These are phyloP conservation scores for Danio kyathit DNA, from an alignment of 2,797 vertebrate species.

Conservation along the genomic window DNA sequence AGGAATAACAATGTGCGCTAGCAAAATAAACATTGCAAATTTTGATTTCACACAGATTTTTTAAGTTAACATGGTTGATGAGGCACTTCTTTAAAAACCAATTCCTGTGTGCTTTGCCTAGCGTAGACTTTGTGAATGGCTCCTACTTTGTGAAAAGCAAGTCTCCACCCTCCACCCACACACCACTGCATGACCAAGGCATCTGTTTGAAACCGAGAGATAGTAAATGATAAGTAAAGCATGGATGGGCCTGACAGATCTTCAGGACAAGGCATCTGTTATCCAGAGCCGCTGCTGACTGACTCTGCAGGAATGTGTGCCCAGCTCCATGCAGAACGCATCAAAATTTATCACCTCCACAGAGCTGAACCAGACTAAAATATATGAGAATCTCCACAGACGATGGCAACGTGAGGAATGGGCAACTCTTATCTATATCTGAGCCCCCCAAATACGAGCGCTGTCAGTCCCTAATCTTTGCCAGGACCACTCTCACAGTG, in stretches of 20 bases:
- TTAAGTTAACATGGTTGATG: too few relatives aligned
- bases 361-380: neutral
- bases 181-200: neutral
- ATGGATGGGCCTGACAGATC: neutral
- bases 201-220: conserved; percentile 18
- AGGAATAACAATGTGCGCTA: too few relatives aligned
- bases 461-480: conserved; percentile 27
- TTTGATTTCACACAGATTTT: too few relatives aligned
- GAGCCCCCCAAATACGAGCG: neutral
- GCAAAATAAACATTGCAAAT: too few relatives aligned
- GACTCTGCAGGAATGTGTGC: neutral
- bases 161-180: neutral
- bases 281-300: conserved; percentile 10
- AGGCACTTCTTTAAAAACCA: too few relatives aligned
- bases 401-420: conserved; percentile 28
- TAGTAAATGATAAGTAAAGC: conserved; percentile 10
- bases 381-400: conserved; percentile 14
- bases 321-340: neutral
- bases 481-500: conserved; percentile 11
- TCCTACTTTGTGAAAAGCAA: conserved; percentile 11
- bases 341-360: neutral
- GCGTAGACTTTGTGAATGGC: too few relatives aligned
- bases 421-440: conserved; percentile 46
- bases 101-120: too few relatives aligned
- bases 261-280: conserved; percentile 37